Evolutionary conservation across 2,113 vertebrate species (phyloP).

Genomic region (Corythaixoides concolor): DNA sequence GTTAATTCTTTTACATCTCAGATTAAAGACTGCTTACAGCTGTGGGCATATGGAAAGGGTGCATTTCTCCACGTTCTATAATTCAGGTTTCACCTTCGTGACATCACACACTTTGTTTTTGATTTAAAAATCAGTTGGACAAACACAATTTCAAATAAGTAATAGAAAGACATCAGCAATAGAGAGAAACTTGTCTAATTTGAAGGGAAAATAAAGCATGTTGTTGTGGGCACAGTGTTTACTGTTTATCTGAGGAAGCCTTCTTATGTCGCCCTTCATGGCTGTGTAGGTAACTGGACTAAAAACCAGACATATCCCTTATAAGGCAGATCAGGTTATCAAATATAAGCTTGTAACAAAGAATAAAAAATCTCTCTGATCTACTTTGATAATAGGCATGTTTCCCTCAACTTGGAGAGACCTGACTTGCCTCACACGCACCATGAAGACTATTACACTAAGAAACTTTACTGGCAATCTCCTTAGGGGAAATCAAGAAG

Average conservation of each 20-base stretch:
- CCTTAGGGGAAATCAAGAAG: not conserved
- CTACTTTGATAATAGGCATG: not conserved
- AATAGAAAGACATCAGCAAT: not conserved
- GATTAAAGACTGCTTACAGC: not conserved
- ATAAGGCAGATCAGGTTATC: not conserved
- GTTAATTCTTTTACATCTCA: not conserved
- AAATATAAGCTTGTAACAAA: not conserved
- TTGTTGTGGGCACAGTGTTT: not conserved
- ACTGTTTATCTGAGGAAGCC: not conserved
- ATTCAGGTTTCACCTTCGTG: not conserved
- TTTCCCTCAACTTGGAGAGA: not conserved
- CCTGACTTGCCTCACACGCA: not conserved
- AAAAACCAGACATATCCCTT: not conserved
- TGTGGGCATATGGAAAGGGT: not conserved
- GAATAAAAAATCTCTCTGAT: not conserved
- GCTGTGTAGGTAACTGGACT: not conserved
- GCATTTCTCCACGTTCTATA: not conserved
- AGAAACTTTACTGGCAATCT: not conserved
- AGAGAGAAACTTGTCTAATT: not conserved
- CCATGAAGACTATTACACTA: not conserved
- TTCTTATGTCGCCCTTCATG: not conserved
- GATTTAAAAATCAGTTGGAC: not conserved
- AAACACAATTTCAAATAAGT: not conserved
- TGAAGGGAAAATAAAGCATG: not conserved
- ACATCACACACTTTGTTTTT: not conserved